Evolutionary conservation across 2,113 vertebrate genomes (phyloP), one percentile per base, ranked within the genome.

Genomic region (Thalassoma bifasciatum): DNA sequence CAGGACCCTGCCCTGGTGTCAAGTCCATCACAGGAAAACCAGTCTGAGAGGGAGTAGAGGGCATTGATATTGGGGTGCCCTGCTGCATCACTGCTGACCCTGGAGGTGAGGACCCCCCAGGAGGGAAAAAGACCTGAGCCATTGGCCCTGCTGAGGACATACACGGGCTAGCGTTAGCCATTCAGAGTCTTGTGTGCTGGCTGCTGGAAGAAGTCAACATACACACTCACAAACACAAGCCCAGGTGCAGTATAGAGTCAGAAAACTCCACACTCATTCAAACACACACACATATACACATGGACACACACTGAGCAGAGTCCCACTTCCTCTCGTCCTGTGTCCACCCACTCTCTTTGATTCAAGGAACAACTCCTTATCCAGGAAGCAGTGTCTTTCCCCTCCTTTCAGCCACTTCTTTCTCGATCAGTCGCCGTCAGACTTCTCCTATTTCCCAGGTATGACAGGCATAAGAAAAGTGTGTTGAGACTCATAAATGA

Each of bases 121-220:
- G 77, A 7, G 90, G 83, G 12, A 94, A 93, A 72, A 94, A 93
- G 34, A 91, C 77, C 80, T 88, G 91, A 75, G 87, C 56, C 24
- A 90, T 77, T 56, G 84, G 70, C 62, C 88, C 89, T 2, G 93
- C 89, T 3, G 93, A 71, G 71, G 93, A 49, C 83, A 93, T 90
- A 66, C 91, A 92, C 13, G 93, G 91, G 88, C 91, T 94, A 65
- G 92, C 89, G 34, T 93, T 92, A 57, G 93, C 92, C 94, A 94
- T 94, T 62, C 22, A 72, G 60, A 82, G 80, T 86, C 63, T 52
- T 26, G 59, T 49, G 13, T 58, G 66, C 67, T 42, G 77, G 51
- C 40, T 70, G 80, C 60, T 66, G 21, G 60, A 68, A 11, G 62
- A 50, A 76, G 53, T 75, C 66, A 86, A 44, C 77, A 84, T 51